Evolutionary conservation across 2,888 invertebrate genomes (phyloP).

Genomic region (Sarcophaga rosellei): DNA sequence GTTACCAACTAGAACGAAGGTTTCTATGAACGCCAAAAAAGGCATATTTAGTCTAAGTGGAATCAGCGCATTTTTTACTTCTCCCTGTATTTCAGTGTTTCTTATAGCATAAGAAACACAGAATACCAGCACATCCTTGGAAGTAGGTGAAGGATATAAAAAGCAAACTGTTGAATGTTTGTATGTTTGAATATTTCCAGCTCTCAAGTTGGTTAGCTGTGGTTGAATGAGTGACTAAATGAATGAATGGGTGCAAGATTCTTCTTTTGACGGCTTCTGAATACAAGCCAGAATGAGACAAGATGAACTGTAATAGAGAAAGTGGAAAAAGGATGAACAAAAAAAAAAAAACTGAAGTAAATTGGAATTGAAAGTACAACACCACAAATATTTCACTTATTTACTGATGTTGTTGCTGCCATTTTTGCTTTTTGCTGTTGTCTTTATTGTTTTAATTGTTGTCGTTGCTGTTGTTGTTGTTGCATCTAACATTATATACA

Average conservation of each 20-base stretch:
- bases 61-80: too few relatives aligned
- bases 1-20: too few relatives aligned
- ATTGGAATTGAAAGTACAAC: constrained; percentile 69
- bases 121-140: not conserved
- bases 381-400: constrained; percentile 78
- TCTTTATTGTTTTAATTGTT: constrained; percentile 38
- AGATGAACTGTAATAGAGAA: constrained; percentile 5
- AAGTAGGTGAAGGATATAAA: constrained; percentile 31
- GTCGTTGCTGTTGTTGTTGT: constrained; percentile 27
- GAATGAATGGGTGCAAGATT: constrained; percentile 28
- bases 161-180: constrained; percentile 55
- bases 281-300: constrained; percentile 34
- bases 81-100: too few relatives aligned
- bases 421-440: constrained; percentile 39
- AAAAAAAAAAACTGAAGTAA: constrained; percentile 55
- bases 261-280: constrained; percentile 18
- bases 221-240: constrained; percentile 68
- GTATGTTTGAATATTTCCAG: constrained; percentile 45
- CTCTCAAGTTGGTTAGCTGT: constrained; percentile 51
- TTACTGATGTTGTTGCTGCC: constrained; percentile 69
- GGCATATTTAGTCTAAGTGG: too few relatives aligned
- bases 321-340: constrained; percentile 2
- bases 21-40: too few relatives aligned
- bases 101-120: constrained; percentile 22
- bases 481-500: constrained; percentile 24